phyloP scores from a whole-genome alignment of 2,888 invertebrate genomes.

The Isotomurus palustris region DNA sequence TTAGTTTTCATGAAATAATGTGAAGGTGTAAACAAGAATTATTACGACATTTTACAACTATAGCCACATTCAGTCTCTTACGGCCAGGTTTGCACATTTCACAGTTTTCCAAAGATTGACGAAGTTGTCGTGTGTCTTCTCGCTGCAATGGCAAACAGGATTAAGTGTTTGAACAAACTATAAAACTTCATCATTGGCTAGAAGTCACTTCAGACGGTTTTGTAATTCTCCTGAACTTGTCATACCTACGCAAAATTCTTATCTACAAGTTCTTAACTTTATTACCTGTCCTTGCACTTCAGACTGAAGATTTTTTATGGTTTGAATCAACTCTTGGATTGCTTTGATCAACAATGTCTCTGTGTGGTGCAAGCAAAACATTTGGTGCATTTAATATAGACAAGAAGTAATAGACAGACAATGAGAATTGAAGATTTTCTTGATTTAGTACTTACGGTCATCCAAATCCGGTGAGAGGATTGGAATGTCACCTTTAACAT shows the following conservation, averaged over 20 bases:
- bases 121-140: slow-evolving; percentile 64
- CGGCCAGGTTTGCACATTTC: slow-evolving; percentile 58
- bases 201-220: slow-evolving; percentile 6
- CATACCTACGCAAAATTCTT: not conserved
- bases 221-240: not conserved
- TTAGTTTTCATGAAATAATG: slow-evolving; percentile 4
- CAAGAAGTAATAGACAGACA: too few relatives aligned
- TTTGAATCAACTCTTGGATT: slow-evolving; percentile 62
- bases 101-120: slow-evolving; percentile 70
- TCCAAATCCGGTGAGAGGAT: slow-evolving; percentile 57
- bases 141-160: slow-evolving; percentile 49
- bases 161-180: not conserved
- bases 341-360: slow-evolving; percentile 61
- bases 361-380: slow-evolving; percentile 33
- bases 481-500: slow-evolving; percentile 60
- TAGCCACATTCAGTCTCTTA: slow-evolving; percentile 2
- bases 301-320: slow-evolving; percentile 64
- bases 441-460: slow-evolving; percentile 54
- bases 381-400: too few relatives aligned
- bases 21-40: too few relatives aligned
- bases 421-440: too few relatives aligned
- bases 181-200: too few relatives aligned
- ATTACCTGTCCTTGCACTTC: slow-evolving; percentile 64
- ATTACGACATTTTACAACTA: slow-evolving; percentile 5
- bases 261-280: slow-evolving; percentile 2